Base-by-base conservation (phyloP, 2,113 vertebrate species). In the Anoplopoma fimbria region DNA sequence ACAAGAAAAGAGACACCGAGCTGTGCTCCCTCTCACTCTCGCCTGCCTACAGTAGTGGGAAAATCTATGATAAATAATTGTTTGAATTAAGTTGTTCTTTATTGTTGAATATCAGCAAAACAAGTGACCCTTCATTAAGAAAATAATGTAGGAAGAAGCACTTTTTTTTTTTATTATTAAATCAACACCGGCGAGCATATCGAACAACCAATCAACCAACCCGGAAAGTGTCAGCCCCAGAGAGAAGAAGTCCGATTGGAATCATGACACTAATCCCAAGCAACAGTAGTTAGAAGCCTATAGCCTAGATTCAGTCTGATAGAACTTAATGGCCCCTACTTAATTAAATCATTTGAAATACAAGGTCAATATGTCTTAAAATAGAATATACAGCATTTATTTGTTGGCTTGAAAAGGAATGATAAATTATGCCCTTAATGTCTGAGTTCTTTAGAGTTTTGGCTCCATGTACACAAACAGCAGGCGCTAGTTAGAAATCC, bases 311-410 rank as follows among this genome's bases (percentile, higher is more conserved):
- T 21, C 17, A 47, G 45, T 7, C 63, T 31, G 45, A 51, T n/a
- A 68, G n/a, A 51, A 63, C 69, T 63, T 61, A 8, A 70, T 53
- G 51, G 69, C 14, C 25, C 36, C 23, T 31, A 13, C 64, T 71
- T 68, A 67, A 76, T 73, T 53, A 79, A 69, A 73, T 31, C 36
- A 62, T 71, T 36, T 62, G 15, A 36, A 60, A 55, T 29, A 14
- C 19, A 21, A 68, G 1, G 9, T 4, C 27, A 27, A 45, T 0
- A 27, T 45, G 47, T 49, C 25, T 29, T 12, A 4, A 57, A 2
- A 4, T n/a, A 14, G 21, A 40, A 9, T 40, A 9, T 14, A 58
- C 47, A 57, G 27, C 23, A 45, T 70, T 61, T 60, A 38, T 49
- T 85, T 8, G 33, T 5, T 34, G 62, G 36, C 38, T 61, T 58